These are phyloP conservation scores for Sphaerophoria taeniata DNA, from an alignment of 2,888 invertebrate genomes.

Conservation along the genomic window DNA sequence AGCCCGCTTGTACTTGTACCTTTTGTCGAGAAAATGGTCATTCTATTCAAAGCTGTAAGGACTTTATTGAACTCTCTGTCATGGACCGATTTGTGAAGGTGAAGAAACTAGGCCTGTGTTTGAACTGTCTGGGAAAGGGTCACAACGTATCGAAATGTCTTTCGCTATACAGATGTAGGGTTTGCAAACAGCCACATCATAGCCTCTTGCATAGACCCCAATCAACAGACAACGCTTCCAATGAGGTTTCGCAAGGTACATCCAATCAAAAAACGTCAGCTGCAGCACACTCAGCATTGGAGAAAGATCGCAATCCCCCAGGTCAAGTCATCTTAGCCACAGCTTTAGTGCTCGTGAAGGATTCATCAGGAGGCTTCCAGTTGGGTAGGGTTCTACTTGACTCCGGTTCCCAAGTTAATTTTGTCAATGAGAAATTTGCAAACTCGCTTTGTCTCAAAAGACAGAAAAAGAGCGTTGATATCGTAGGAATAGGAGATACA, in stretches of 20 bases:
- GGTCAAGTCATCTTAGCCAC: background rate
- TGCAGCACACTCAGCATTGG: background rate
- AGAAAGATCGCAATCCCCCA: background rate
- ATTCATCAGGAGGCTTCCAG: conserved; percentile 18
- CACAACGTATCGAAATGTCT: background rate
- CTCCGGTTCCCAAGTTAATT: conserved; percentile 22
- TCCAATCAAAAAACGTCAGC: background rate
- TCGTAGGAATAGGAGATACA: conserved; percentile 11
- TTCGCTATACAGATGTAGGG: background rate
- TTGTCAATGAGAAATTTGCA: conserved; percentile 7
- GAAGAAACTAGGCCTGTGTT: background rate
- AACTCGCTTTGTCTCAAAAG: background rate
- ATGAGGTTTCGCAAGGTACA: background rate
- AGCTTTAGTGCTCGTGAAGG: background rate
- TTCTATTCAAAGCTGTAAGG: background rate
- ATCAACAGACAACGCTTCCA: background rate
- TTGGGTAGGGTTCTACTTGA: conserved; percentile 24
- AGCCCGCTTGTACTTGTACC: background rate
- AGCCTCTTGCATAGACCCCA: background rate
- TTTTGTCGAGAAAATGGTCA: background rate
- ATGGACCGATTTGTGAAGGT: background rate
- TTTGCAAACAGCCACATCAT: background rate
- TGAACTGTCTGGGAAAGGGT: background rate
- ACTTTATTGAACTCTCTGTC: background rate
- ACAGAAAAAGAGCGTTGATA: conserved; percentile 4